Evolutionary conservation across 2,797 vertebrate genomes (phyloP).

Genomic region (Spinus pinus): DNA sequence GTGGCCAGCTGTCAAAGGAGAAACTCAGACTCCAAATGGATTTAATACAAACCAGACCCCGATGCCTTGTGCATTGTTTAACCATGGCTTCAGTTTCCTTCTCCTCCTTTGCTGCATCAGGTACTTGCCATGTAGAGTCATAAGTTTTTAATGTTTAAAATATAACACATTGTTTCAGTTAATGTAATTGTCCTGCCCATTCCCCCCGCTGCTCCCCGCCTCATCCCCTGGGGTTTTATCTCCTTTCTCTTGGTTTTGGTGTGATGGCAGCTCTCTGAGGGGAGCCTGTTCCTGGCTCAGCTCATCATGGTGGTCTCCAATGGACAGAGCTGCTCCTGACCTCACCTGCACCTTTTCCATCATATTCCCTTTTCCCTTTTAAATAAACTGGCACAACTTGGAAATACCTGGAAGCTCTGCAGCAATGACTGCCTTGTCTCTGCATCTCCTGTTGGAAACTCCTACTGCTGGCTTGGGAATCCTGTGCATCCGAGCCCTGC

Average conservation of each 20-base stretch:
- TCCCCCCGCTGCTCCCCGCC: fast-evolving
- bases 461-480: neutral
- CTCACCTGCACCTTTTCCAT: neutral
- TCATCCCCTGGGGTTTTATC: neutral
- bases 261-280: neutral
- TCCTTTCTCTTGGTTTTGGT: neutral
- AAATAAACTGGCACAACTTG: neutral
- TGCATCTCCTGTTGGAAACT: neutral
- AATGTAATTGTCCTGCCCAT: slow-evolving; percentile 20
- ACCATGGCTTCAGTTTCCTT: slow-evolving; percentile 45
- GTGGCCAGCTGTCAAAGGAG: slow-evolving; percentile 73
- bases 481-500: fast-evolving
- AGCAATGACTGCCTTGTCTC: neutral
- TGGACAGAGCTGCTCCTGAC: neutral
- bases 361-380: neutral
- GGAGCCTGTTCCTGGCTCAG: neutral
- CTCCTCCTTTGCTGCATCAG: neutral
- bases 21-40: slow-evolving; percentile 57
- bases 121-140: slow-evolving; percentile 45
- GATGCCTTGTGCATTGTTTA: slow-evolving; percentile 61
- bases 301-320: neutral
- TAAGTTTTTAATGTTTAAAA: slow-evolving; percentile 51
- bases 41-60: slow-evolving; percentile 62
- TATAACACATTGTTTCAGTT: slow-evolving; percentile 43
- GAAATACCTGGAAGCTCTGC: neutral